Base-by-base conservation (phyloP, 1,140 invertebrate species). In the Lethrus apterus region DNA sequence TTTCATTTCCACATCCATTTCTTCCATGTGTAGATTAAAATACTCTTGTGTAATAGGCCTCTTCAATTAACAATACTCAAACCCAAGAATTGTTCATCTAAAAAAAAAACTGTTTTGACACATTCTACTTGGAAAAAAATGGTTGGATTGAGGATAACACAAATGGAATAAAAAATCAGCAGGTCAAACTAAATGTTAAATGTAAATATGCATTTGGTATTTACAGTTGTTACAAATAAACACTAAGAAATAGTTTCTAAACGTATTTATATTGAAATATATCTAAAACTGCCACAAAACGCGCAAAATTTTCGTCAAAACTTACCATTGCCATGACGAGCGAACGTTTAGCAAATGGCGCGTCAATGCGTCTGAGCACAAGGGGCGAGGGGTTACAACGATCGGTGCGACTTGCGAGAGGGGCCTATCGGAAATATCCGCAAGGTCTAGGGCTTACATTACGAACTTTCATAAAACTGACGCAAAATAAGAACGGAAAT, bases 301-400 rank as follows among this genome's bases (percentile, higher is more conserved):
- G n/a, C n/a, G n/a, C n/a, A n/a, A n/a, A 34, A 43, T 38, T 43
- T 24, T 3, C 29, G 31, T 47, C 54, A 43, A 57, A 56, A 67
- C 66, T 66, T 58, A 68, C 66, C 66, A 64, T 57, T 59, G 63
- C 63, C 64, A 66, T 65, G 57, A 61, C 62, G 59, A 64, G 57
- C 54, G 56, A 66, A 60, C 60, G 60, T 63, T 67, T 66, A 62
- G 63, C 62, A 68, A 68, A 68, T 68, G 66, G 66, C 66, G 65
- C 63, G 60, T 51, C 50, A 42, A 51, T 53, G 49, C 55, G 57
- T 55, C 56, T 54, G 51, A 52, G 60, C 60, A 57, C 58, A 60
- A 60, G 58, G 58, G 53, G 56, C 57, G 31, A 24, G 26, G 26
- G 35, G 35, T 38, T 38, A 38, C 24, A 21, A 21, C 35, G 24